Percentiles rank a stretch among this genome's conserved stretches.
Evolutionary conservation across 2,797 vertebrate genomes (phyloP).

Genomic region (Potorous gilbertii): DNA sequence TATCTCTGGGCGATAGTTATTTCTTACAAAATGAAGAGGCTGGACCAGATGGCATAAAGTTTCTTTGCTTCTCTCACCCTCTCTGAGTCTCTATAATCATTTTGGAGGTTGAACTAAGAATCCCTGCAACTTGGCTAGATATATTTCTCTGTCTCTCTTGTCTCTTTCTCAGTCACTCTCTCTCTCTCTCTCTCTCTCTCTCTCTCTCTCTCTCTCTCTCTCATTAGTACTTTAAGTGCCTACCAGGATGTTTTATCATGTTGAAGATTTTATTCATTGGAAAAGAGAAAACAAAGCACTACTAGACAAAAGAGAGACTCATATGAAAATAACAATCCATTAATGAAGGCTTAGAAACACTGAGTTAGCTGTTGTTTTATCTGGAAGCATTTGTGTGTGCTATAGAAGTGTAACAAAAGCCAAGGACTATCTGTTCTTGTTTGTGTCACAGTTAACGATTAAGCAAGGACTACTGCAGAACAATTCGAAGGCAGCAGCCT

Average conservation of each 20-base stretch:
- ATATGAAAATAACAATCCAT: constrained; percentile 62
- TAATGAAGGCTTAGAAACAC: constrained; percentile 26
- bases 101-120: background rate
- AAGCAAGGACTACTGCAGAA: background rate
- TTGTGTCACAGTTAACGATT: background rate
- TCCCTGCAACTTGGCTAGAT: background rate
- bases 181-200: no score
- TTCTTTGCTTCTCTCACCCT: background rate
- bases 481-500: background rate
- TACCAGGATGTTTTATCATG: constrained; percentile 59
- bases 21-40: background rate
- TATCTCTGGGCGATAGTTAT: background rate
- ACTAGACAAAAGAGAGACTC: constrained; percentile 62
- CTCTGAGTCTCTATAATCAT: background rate
- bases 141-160: background rate
- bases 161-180: no score
- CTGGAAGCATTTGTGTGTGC: constrained; percentile 9
- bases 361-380: constrained; percentile 5
- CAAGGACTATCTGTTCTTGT: background rate
- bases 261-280: constrained; percentile 67
- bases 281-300: constrained; percentile 61
- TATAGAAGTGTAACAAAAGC: background rate
- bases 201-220: background rate
- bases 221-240: constrained; percentile 71
- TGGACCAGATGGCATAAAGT: background rate